Percentiles rank a stretch among this genome's conserved stretches.
These are phyloP conservation scores for Myiotriccus ornatus DNA, from an alignment of 2,797 vertebrate genomes.

Conservation along the genomic window DNA sequence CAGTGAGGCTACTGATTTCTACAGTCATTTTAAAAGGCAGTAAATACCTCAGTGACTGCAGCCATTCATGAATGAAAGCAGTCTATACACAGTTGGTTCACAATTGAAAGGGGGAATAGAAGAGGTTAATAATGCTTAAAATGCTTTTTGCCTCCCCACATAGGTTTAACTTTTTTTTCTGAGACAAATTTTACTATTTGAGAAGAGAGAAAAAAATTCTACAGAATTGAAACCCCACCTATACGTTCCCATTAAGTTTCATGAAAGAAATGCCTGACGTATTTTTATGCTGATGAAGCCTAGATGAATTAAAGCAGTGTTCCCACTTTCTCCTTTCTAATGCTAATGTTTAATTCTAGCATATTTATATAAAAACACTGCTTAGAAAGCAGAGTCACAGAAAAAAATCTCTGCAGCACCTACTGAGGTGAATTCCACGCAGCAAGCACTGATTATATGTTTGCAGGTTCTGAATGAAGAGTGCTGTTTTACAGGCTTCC, in stretches of 20 bases:
- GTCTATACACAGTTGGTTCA: neutral
- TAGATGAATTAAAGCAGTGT: neutral
- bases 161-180: neutral
- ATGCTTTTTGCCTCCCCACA: neutral
- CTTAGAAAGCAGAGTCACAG: neutral
- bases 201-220: neutral
- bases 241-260: neutral
- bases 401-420: neutral
- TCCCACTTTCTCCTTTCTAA: conserved; percentile 22
- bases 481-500: neutral
- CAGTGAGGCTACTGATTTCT: neutral
- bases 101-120: neutral
- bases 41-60: conserved; percentile 37
- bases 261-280: neutral
- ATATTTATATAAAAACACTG: neutral
- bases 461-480: neutral
- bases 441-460: neutral
- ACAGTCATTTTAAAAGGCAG: neutral
- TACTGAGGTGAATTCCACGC: neutral
- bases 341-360: neutral
- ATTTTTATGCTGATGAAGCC: conserved; percentile 10
- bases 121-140: neutral
- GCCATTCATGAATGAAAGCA: neutral
- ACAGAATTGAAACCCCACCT: neutral
- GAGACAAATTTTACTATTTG: neutral